A percentile compares a stretch with the other conserved stretches of the same genome.
phyloP scores from a whole-genome alignment of 2,113 vertebrate species.

The Pseudorhombus dupliciocellatus region DNA sequence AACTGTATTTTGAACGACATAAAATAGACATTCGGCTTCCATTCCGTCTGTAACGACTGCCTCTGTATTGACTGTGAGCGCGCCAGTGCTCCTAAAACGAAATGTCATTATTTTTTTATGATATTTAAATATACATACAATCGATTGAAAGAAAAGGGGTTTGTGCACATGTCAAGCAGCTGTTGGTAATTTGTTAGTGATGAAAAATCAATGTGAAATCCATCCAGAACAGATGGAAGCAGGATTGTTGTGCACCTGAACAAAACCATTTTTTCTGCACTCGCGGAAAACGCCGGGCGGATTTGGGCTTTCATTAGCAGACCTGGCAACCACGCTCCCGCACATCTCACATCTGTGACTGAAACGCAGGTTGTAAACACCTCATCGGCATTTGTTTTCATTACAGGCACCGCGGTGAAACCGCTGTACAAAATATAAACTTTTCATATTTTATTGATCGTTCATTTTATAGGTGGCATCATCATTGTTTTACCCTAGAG shows the following conservation, averaged over 20 bases:
- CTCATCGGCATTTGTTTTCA: not conserved
- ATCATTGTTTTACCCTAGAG: not conserved
- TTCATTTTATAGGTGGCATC: not conserved
- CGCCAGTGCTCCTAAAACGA: constrained; percentile 15
- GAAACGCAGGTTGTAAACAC: constrained; percentile 18
- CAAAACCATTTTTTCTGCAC: constrained; percentile 43
- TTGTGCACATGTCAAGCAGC: constrained; percentile 34
- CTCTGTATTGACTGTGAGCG: constrained; percentile 30
- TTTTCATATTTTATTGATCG: not conserved
- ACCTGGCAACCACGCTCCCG: constrained; percentile 25
- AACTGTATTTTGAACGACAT: not conserved
- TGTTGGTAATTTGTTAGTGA: constrained; percentile 35
- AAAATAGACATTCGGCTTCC: constrained; percentile 7
- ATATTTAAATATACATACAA: constrained; percentile 43
- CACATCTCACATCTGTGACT: constrained; percentile 30
- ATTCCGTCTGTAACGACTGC: constrained; percentile 9
- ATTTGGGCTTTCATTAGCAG: constrained; percentile 57
- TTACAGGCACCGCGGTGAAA: not conserved
- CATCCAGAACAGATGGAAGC: constrained; percentile 46
- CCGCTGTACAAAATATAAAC: constrained; percentile 10
- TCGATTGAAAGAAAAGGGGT: constrained; percentile 35
- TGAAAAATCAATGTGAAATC: constrained; percentile 61
- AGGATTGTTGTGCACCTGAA: constrained; percentile 43
- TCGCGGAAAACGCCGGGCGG: constrained; percentile 26
- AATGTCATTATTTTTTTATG: constrained; percentile 29